phyloP scores from a whole-genome alignment of 2,113 vertebrate genomes.

The Coptodon rendalli region DNA sequence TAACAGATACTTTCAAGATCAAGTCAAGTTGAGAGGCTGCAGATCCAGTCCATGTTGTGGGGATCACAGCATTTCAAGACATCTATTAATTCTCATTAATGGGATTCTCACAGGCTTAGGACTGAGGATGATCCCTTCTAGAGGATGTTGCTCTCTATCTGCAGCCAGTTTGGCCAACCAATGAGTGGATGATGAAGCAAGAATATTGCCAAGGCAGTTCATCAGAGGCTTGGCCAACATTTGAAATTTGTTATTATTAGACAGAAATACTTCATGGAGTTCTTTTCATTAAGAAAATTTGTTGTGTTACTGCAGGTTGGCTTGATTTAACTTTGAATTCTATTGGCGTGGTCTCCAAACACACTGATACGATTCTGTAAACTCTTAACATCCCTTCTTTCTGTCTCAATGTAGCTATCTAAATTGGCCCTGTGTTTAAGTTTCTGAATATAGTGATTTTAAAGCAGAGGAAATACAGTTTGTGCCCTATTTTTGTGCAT shows the following conservation, averaged over 20 bases:
- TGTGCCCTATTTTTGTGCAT: slow-evolving; percentile 25
- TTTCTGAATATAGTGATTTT: neutral
- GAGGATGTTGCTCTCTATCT: neutral
- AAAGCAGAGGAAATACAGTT: neutral
- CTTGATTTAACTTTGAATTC: slow-evolving; percentile 17
- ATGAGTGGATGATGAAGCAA: slow-evolving; percentile 42
- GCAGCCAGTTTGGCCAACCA: slow-evolving; percentile 16
- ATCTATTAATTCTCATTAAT: slow-evolving; percentile 56
- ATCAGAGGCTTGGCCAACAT: slow-evolving; percentile 8
- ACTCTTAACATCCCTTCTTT: neutral
- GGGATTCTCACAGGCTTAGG: slow-evolving; percentile 38
- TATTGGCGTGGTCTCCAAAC: neutral
- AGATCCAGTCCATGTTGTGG: slow-evolving; percentile 28
- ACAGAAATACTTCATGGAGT: slow-evolving; percentile 24
- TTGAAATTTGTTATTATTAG: slow-evolving; percentile 32
- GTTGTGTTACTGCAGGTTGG: neutral
- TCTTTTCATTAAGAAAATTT: slow-evolving; percentile 38
- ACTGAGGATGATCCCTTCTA: slow-evolving; percentile 26
- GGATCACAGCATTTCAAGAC: slow-evolving; percentile 41
- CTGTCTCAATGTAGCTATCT: neutral
- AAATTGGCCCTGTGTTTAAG: neutral
- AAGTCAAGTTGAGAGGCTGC: slow-evolving; percentile 27
- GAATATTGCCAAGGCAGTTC: slow-evolving; percentile 25
- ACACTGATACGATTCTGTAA: neutral
- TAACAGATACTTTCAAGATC: slow-evolving; percentile 23